Evolutionary conservation across 2,797 vertebrate species (phyloP), one percentile per base, ranked within the genome.

Genomic region (Gadopsis marmoratus): DNA sequence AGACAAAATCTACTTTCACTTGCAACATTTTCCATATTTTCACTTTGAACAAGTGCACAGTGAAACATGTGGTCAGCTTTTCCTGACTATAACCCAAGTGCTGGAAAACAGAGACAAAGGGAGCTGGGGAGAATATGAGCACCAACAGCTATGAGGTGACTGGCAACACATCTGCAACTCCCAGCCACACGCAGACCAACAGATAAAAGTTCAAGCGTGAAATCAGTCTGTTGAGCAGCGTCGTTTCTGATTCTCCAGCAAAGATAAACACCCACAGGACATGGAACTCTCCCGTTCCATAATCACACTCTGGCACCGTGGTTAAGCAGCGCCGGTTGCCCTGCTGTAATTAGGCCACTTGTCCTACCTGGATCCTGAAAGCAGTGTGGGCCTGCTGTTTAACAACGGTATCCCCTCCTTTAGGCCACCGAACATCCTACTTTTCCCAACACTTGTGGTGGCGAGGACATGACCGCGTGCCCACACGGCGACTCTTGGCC

Each of bases 301-400:
- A 86, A 90, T 90, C 88, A 89, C 83, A 88, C 83, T 65, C 78
- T 73, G 65, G 41, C 85, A 59, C 76, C 31, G 82, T 74, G 62
- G 71, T 85, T 88, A 76, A 84, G 86, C 90, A 80, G 71, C 7
- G 64, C 78, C 78, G 81, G 82, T 86, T 81, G 62, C 84, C 61
- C 71, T 69, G 85, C 65, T 75, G 85, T 89, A 91, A 89, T 87
- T 79, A 87, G 88, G 86, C 82, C 86, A 91, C 88, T 87, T 86
- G 86, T 89, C 85, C 84, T 82, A 93, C 88, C 87, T 90, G 90
- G 48, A 71, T 78, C 73, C 74, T 47, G 67, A 67, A 50, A 82
- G 76, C 84, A 83, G 76, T n/a, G 63, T 29, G 50, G 86, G 78
- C 84, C 88, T 85, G 75, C 82, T 79, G 87, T 82, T 78, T 79